Evolutionary conservation across 92 coral and sea anemone species (phyloP), one percentile per base, ranked within the genome.

Genomic region (Parazoanthus atlanticus): DNA sequence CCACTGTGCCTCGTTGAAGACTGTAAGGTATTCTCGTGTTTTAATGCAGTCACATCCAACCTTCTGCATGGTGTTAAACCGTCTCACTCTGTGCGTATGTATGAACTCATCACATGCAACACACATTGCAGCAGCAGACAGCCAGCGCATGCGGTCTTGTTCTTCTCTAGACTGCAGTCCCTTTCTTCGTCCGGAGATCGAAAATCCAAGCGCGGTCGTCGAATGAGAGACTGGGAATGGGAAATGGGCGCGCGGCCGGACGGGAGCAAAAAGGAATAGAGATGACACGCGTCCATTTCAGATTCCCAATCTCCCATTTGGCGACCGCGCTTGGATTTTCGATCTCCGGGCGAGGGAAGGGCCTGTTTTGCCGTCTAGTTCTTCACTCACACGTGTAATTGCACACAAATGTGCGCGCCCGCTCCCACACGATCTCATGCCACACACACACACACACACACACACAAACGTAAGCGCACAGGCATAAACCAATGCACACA

Each of bases 1-100:
- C 97, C 98, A 3, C 90, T 96, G 79, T 96, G 99, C 91, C 93
- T 96, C 74, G 92, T 96, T 47, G 95, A 94, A 29, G 99, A 91
- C 81, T 96, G 99, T 74, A 88, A 96, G 99, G 99, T 96, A 89
- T 86, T 86, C 31, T 85, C 73, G 21, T 82, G 88, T 79, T 82
- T 86, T 88, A 12, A 82, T 64, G 75, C 69, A 29, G 81, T 79
- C 88, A 76, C 74, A 79, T 33, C 75, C 81, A 76, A 10, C 21
- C 78, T 28, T 36, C 40, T 15, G 38, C 52, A 25, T 21, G 54
- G 78, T 78, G 54, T 6, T 69, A 52, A 46, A 67, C 61, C 78
- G 10, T 8, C 32, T 19, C 13, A 9, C 4, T 40, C 56, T 41
- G 41, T 16, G 16, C 40, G 67, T 84, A 84, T 72, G 87, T 84